Evolutionary conservation across 1,140 invertebrate genomes (phyloP).

Genomic region (Ditylenchus dipsaci): DNA sequence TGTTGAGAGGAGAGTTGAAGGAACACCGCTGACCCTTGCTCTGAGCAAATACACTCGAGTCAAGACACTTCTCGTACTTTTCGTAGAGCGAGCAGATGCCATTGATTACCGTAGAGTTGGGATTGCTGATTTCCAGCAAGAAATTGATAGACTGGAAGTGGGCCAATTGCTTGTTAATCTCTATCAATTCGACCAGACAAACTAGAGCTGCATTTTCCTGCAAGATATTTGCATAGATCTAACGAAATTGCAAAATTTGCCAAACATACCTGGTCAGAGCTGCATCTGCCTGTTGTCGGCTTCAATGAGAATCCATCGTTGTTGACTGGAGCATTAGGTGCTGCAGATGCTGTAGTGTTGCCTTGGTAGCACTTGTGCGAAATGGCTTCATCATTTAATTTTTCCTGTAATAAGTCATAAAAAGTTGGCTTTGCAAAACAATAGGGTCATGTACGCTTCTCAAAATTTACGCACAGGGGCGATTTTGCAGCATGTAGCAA

Average conservation of each 20-base stretch:
- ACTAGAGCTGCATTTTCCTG: constrained; percentile 51
- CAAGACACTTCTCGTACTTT: constrained; percentile 48
- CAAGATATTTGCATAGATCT: constrained; percentile 7
- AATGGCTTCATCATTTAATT: constrained; percentile 54
- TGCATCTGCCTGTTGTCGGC: constrained; percentile 39
- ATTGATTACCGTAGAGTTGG: constrained; percentile 24
- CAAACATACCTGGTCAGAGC: constrained; percentile 45
- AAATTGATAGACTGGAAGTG: constrained; percentile 49
- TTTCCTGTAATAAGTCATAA: constrained; percentile 18
- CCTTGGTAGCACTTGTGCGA: constrained; percentile 45
- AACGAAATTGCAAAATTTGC: not conserved
- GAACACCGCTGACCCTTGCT: constrained; percentile 37
- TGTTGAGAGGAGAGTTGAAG: constrained; percentile 56
- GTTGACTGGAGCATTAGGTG: not conserved
- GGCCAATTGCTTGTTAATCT: constrained; percentile 49
- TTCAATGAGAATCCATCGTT: constrained; percentile 40
- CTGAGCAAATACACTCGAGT: constrained; percentile 42
- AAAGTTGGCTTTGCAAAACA: no score
- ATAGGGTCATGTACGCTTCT: not conserved
- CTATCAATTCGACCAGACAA: constrained; percentile 53
- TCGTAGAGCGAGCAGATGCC: constrained; percentile 47
- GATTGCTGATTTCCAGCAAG: constrained; percentile 41
- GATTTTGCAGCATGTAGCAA: no score
- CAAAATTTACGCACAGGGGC: not conserved
- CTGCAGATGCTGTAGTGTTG: constrained; percentile 18